Evolutionary conservation across 2,113 vertebrate species (phyloP).

Genomic region (Sakesphorus luctuosus): DNA sequence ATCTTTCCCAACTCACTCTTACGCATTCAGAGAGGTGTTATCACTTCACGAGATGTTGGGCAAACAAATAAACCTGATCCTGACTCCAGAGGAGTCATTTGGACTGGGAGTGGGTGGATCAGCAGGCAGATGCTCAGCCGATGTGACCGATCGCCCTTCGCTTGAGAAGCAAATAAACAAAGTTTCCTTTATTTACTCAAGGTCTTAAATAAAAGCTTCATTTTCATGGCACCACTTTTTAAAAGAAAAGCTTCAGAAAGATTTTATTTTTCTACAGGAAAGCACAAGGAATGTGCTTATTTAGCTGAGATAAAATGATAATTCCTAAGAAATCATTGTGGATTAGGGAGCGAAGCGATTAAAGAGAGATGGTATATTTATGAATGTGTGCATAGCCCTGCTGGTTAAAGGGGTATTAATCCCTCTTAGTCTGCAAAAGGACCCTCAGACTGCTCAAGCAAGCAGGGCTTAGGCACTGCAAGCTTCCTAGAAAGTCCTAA

Average conservation of each 20-base stretch:
- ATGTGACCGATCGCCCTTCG: background rate
- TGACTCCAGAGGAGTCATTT: background rate
- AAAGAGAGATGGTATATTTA: slow-evolving; percentile 73
- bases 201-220: slow-evolving; percentile 55
- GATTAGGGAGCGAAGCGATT: slow-evolving; percentile 90
- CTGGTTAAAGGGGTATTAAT: slow-evolving; percentile 98
- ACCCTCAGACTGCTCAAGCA: slow-evolving; percentile 89
- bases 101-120: background rate
- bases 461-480: slow-evolving; percentile 92
- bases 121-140: background rate
- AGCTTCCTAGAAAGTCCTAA: slow-evolving; percentile 93
- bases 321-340: slow-evolving; percentile 89
- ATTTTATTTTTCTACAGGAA: slow-evolving; percentile 77
- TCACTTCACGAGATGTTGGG: background rate
- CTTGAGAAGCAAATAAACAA: background rate
- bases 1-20: background rate
- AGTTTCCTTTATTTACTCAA: slow-evolving; percentile 46
- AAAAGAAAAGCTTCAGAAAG: slow-evolving; percentile 75
- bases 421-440: slow-evolving; percentile 96
- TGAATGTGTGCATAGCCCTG: slow-evolving; percentile 85
- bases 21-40: background rate
- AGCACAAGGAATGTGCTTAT: slow-evolving; percentile 90
- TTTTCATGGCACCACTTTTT: slow-evolving; percentile 28
- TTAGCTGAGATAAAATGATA: slow-evolving; percentile 90
- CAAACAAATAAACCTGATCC: background rate